These are phyloP conservation scores for Biston betularia DNA, from an alignment of 2,888 invertebrate species.

Conservation along the genomic window DNA sequence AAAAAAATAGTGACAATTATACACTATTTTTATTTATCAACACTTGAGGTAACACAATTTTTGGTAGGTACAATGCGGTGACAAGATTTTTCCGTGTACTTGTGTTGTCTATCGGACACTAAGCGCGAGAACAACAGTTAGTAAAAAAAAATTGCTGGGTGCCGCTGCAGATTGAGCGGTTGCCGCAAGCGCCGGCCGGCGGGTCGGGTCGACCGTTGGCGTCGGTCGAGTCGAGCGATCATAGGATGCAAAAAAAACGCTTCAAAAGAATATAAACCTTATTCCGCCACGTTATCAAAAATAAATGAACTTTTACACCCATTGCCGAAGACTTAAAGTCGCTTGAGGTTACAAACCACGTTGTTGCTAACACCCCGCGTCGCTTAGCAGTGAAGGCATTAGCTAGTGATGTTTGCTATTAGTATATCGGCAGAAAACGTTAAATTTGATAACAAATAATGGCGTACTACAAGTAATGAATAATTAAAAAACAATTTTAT, in stretches of 20 bases:
- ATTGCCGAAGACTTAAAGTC: not conserved
- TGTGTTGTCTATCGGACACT: too few species aligned
- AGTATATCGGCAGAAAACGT: not conserved
- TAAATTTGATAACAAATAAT: not conserved
- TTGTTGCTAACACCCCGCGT: conserved; percentile 10
- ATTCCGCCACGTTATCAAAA: conserved; percentile 20
- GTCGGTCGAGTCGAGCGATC: conserved; percentile 45
- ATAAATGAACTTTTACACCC: not conserved
- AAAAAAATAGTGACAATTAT: too few species aligned
- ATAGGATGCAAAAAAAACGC: conserved; percentile 57
- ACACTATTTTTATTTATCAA: too few species aligned
- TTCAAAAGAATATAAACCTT: conserved; percentile 48
- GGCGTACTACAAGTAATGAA: too few species aligned
- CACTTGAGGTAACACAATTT: too few species aligned
- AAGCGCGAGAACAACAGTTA: too few species aligned
- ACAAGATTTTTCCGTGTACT: too few species aligned
- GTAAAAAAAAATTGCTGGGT: too few species aligned
- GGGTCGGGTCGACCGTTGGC: not conserved
- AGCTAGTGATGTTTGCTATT: conserved; percentile 10
- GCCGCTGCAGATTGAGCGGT: too few species aligned
- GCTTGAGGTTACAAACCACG: not conserved
- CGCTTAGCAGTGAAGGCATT: conserved; percentile 4
- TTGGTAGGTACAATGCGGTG: too few species aligned
- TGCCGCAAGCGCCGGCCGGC: not conserved
- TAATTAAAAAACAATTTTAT: too few species aligned